phyloP scores from a whole-genome alignment of 2,888 invertebrate genomes.

The Eudasyphora cyanicolor region DNA sequence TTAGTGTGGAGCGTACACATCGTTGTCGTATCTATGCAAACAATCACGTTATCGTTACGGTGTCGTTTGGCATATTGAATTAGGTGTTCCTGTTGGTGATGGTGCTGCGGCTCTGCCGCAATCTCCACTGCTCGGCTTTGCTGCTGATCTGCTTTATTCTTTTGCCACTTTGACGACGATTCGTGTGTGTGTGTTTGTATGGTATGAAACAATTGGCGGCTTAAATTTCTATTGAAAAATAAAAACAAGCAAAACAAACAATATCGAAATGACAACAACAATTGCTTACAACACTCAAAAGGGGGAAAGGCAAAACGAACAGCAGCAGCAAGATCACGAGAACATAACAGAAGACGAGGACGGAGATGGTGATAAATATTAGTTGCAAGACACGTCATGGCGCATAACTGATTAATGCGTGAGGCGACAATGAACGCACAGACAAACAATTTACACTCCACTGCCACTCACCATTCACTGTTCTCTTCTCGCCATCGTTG shows the following conservation, averaged over 20 bases:
- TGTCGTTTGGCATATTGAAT: constrained; percentile 54
- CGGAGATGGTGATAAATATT: constrained; percentile 54
- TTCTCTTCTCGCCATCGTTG: neutral
- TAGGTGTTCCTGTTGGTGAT: constrained; percentile 16
- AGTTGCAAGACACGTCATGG: constrained; percentile 56
- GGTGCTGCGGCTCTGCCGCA: too few relatives aligned
- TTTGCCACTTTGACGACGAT: constrained; percentile 9
- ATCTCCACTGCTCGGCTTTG: too few relatives aligned
- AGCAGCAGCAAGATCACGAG: neutral
- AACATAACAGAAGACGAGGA: neutral
- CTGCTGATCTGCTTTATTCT: neutral
- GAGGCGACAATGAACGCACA: constrained; percentile 57
- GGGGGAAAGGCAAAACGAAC: constrained; percentile 1
- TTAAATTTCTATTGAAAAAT: constrained; percentile 49
- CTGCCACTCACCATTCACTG: neutral
- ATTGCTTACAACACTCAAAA: neutral
- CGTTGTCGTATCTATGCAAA: constrained; percentile 42
- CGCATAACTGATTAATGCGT: constrained; percentile 64
- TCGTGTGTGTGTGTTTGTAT: too few relatives aligned
- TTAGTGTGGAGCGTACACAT: neutral
- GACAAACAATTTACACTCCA: constrained; percentile 22
- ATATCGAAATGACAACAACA: constrained; percentile 20
- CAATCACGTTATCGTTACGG: constrained; percentile 51
- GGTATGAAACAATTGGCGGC: constrained; percentile 43
- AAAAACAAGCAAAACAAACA: neutral